Conservation (phyloP, 2,113 vertebrate genomes). For the Aviceda subcristata region DNA sequence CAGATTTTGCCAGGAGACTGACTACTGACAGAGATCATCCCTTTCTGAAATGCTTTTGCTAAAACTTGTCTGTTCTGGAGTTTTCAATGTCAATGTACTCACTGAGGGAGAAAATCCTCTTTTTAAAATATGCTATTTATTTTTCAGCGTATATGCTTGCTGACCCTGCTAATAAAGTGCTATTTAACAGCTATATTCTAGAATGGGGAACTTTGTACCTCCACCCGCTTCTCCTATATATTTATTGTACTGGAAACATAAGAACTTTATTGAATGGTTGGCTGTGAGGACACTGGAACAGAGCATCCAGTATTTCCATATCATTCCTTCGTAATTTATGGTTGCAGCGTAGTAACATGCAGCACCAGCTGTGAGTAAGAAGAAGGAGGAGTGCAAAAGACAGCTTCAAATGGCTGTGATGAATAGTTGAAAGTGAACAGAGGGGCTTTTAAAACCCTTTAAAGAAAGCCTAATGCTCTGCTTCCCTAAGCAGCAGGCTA, state of each 20-base stretch:
- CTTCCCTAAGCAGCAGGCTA: conserved; percentile 45
- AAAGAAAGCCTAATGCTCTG: conserved; percentile 50
- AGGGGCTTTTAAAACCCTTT: conserved; percentile 45
- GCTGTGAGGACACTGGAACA: neutral
- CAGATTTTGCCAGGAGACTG: neutral
- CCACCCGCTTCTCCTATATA: neutral
- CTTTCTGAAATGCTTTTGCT: neutral
- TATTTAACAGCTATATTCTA: neutral
- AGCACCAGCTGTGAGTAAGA: neutral
- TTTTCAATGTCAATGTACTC: neutral
- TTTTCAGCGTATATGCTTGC: neutral
- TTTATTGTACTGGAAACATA: neutral
- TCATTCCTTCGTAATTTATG: neutral
- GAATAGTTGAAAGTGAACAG: conserved; percentile 62
- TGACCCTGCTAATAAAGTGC: neutral
- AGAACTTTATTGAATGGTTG: neutral
- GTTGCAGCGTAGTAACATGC: neutral
- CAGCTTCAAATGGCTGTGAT: conserved; percentile 45
- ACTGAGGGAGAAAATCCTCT: neutral
- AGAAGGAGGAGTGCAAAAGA: neutral
- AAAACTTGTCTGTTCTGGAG: neutral
- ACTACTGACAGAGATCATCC: neutral
- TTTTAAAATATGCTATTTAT: neutral
- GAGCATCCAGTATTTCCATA: neutral
- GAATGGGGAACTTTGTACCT: neutral